phyloP scores from a whole-genome alignment of 1,140 invertebrate species.

The Pentalonia nigronervosa region DNA sequence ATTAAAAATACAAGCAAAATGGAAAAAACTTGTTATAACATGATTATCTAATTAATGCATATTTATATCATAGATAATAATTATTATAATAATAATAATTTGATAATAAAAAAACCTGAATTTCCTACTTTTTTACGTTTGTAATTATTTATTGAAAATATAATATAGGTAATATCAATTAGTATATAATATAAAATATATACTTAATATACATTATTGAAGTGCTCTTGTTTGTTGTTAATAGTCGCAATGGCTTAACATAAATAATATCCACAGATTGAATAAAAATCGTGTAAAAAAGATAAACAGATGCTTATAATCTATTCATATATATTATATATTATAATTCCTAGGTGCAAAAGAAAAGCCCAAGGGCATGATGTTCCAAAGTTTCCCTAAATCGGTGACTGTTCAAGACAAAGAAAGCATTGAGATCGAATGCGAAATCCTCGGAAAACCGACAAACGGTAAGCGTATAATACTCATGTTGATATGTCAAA shows the following conservation, averaged over 20 bases:
- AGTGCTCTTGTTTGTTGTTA: no score
- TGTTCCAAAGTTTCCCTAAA: conserved; percentile 87
- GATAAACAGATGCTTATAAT: not conserved
- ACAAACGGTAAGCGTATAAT: conserved; percentile 68
- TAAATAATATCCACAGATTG: not conserved
- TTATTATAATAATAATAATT: no score
- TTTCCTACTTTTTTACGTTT: not conserved
- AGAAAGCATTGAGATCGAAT: conserved; percentile 80
- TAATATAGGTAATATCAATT: no score
- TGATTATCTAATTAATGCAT: not conserved
- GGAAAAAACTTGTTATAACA: not conserved
- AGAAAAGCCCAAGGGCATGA: conserved; percentile 82
- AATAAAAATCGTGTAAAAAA: not conserved
- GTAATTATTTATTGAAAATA: not conserved
- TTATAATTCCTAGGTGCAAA: conserved; percentile 77
- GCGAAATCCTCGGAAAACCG: conserved; percentile 77
- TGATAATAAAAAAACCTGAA: not conserved
- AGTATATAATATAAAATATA: no score
- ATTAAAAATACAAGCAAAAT: not conserved
- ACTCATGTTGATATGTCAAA: not conserved
- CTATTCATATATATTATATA: not conserved
- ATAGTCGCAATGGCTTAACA: not conserved
- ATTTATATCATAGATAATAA: no score
- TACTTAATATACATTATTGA: not conserved
- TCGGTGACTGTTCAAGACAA: conserved; percentile 85